These are phyloP conservation scores for Catocala nupta DNA, from an alignment of 2,888 invertebrate genomes.

Conservation along the genomic window DNA sequence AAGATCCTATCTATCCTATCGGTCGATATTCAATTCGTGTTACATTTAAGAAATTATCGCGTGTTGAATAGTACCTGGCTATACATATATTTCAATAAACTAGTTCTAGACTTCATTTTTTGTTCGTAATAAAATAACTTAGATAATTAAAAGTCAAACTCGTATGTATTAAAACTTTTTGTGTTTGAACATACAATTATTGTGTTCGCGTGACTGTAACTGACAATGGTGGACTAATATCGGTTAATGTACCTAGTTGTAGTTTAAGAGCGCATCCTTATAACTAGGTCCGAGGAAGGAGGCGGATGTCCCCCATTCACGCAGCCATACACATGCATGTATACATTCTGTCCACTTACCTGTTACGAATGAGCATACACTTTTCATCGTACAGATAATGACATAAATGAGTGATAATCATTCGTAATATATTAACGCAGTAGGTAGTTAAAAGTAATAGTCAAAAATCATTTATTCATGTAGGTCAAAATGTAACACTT, in stretches of 20 bases:
- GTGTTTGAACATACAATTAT: too few species aligned
- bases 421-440: too few species aligned
- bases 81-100: too few species aligned
- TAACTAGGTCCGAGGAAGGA: slow-evolving; percentile 22
- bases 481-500: too few species aligned
- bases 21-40: slow-evolving; percentile 30
- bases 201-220: too few species aligned
- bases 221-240: neutral
- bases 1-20: slow-evolving; percentile 31
- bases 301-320: slow-evolving; percentile 58
- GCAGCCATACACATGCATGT: slow-evolving; percentile 29
- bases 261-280: slow-evolving; percentile 26
- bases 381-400: neutral
- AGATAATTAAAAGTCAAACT: too few species aligned
- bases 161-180: too few species aligned
- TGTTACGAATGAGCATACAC: slow-evolving; percentile 17
- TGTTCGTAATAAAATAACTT: too few species aligned
- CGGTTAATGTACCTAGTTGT: slow-evolving; percentile 15
- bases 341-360: slow-evolving; percentile 34
- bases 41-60: slow-evolving; percentile 32
- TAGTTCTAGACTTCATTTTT: too few species aligned
- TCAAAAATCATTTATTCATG: too few species aligned
- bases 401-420: too few species aligned
- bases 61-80: neutral
- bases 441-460: too few species aligned